Evolutionary conservation across 2,113 vertebrate species (phyloP), one percentile per base, ranked within the genome.

Genomic region (Lepidothrix coronata): DNA sequence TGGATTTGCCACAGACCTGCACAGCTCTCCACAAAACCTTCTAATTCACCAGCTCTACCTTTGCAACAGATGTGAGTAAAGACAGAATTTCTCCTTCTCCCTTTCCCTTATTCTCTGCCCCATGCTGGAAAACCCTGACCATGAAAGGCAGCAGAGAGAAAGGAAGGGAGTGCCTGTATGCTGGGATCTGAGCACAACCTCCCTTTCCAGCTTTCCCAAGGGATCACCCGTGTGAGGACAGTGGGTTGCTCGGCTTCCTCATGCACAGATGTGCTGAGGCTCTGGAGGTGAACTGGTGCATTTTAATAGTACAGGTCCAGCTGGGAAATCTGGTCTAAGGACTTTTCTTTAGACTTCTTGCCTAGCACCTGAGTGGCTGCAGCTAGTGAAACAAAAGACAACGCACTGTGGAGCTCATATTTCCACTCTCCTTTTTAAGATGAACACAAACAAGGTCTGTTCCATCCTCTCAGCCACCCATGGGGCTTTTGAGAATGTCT

Each of bases 161-260:
- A 33, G 31, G 21, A 52, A 72, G 31, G 21, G 48, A 72, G 18
- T 2, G 12, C 23, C 62, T 3, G 0, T 14, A 12, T 55, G 33
- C 39, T 67, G 30, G 39, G 71, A 70, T 30, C 43, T 8, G 1
- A 61, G 41, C 2, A 2, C 30, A 16, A 27, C 37, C 39, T 52
- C 28, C 15, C n/a, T 82, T 44, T 46, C 41, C 24, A 63, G 22
- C 54, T 85, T 80, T 68, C 73, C 48, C 1, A 1, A 31, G 20
- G 12, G 55, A 61, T 35, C 23, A 72, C 28, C 23, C 2, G 1
- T 10, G 4, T 0, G 1, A 71, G 20, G 14, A 33, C 6, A 61
- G 11, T 5, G 52, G 12, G 10, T 58, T 57, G 37, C 14, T 48
- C 2, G 1, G 37, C 57, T 85, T 78, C 68, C 54, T 75, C 52